Evolutionary conservation across 2,797 vertebrate species (phyloP).

Genomic region (Pristis pectinata): DNA sequence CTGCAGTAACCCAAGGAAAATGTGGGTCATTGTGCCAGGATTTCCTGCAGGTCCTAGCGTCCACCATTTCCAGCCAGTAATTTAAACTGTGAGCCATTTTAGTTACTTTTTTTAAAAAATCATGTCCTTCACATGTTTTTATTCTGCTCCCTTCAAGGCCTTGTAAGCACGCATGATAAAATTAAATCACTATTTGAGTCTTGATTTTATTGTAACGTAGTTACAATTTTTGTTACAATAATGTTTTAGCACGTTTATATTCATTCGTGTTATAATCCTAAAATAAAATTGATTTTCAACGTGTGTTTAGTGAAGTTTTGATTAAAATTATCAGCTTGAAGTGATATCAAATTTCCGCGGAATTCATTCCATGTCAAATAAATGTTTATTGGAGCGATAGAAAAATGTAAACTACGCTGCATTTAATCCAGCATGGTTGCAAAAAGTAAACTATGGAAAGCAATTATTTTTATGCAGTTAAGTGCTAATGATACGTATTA

Average conservation of each 20-base stretch:
- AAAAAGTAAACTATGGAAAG: background rate
- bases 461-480: background rate
- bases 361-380: background rate
- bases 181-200: background rate
- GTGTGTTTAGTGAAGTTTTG: no score
- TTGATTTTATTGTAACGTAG: background rate
- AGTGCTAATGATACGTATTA: background rate
- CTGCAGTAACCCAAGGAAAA: constrained; percentile 40
- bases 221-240: background rate
- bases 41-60: background rate
- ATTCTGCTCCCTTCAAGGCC: background rate
- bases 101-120: no score
- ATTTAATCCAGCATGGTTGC: background rate
- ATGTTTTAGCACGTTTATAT: background rate
- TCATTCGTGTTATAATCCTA: background rate
- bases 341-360: background rate
- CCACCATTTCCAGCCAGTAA: background rate
- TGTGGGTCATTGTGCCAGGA: constrained; percentile 39
- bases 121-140: rapidly evolving
- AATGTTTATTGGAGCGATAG: background rate
- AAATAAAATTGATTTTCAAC: background rate
- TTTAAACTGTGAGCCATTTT: no score
- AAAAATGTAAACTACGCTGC: background rate
- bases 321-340: background rate
- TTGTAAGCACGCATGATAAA: background rate